A percentile compares a stretch with the other conserved stretches of the same genome.
These are phyloP conservation scores for Anoplius nigerrimus DNA, from an alignment of 2,888 invertebrate genomes.

Conservation along the genomic window DNA sequence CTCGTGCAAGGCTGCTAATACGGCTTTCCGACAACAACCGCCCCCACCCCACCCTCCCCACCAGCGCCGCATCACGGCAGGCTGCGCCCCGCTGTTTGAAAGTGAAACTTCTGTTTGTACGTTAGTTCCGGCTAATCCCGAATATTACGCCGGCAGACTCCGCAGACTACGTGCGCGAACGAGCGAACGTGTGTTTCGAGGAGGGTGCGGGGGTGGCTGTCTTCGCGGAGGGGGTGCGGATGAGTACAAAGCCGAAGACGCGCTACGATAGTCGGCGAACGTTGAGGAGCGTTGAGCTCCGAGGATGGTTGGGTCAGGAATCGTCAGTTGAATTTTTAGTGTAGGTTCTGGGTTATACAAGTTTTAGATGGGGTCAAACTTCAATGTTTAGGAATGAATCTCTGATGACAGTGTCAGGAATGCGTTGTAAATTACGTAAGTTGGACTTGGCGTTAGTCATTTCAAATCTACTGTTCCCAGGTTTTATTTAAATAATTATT, in stretches of 20 bases:
- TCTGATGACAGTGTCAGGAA: too few species aligned
- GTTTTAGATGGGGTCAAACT: too few species aligned
- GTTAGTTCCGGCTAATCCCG: conserved; percentile 69
- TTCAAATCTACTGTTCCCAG: too few species aligned
- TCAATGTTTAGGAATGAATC: too few species aligned
- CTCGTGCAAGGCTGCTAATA: conserved; percentile 70
- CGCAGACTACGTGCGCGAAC: conserved; percentile 14
- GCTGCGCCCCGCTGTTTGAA: conserved; percentile 64
- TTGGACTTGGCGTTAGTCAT: too few species aligned
- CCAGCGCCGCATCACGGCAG: conserved; percentile 49
- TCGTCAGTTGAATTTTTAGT: too few species aligned
- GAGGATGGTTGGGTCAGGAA: too few species aligned
- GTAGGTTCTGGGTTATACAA: too few species aligned
- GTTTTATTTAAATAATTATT: too few species aligned
- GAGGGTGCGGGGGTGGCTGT: conserved; percentile 11
- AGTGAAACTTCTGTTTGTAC: conserved; percentile 73
- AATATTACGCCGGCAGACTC: conserved; percentile 62
- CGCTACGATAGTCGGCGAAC: background rate
- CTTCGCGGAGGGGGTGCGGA: background rate
- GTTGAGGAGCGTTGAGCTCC: too few species aligned
- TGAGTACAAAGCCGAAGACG: background rate
- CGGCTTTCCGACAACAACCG: conserved; percentile 68
- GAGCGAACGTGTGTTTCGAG: conserved; percentile 9
- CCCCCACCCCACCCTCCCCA: too few species aligned
- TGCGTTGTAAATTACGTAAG: too few species aligned